Evolutionary conservation across 2,113 vertebrate species (phyloP).

Genomic region (Garra rufa): DNA sequence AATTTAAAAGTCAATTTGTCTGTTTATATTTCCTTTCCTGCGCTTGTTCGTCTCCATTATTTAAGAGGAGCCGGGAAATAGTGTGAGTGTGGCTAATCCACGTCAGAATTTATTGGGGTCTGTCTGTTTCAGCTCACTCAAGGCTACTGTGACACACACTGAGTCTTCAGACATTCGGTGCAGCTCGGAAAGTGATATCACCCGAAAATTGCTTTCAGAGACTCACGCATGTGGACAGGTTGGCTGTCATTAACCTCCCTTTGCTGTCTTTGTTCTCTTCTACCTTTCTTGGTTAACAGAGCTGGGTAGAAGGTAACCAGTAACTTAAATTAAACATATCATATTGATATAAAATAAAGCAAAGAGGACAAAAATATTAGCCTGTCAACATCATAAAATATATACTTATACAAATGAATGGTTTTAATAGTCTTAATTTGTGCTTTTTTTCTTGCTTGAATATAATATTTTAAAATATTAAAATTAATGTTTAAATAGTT

Average conservation of each 20-base stretch:
- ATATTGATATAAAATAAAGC: too few relatives aligned
- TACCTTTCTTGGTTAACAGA: neutral
- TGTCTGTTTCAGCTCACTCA: constrained; percentile 32
- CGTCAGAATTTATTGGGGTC: constrained; percentile 67
- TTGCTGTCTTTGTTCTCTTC: constrained; percentile 2
- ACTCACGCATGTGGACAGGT: neutral
- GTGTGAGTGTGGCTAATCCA: constrained; percentile 68
- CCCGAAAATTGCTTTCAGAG: constrained; percentile 70
- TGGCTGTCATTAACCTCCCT: constrained; percentile 10
- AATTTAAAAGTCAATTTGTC: constrained; percentile 66
- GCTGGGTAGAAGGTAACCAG: too few relatives aligned
- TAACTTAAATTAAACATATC: too few relatives aligned
- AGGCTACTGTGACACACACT: neutral
- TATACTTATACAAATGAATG: too few relatives aligned
- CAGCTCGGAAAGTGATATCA: constrained; percentile 60
- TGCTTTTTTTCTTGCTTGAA: too few relatives aligned
- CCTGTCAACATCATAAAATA: too few relatives aligned
- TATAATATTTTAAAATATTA: too few relatives aligned
- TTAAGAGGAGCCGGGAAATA: constrained; percentile 64
- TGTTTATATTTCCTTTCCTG: constrained; percentile 63
- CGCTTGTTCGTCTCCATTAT: constrained; percentile 68
- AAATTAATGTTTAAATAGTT: too few relatives aligned
- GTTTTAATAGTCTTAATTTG: too few relatives aligned
- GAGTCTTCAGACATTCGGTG: neutral
- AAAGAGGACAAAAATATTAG: too few relatives aligned